Percentiles rank a stretch among this genome's conserved stretches.
These are phyloP conservation scores for Cryptoblepharus egeriae DNA, from an alignment of 2,797 vertebrate genomes.

Conservation along the genomic window DNA sequence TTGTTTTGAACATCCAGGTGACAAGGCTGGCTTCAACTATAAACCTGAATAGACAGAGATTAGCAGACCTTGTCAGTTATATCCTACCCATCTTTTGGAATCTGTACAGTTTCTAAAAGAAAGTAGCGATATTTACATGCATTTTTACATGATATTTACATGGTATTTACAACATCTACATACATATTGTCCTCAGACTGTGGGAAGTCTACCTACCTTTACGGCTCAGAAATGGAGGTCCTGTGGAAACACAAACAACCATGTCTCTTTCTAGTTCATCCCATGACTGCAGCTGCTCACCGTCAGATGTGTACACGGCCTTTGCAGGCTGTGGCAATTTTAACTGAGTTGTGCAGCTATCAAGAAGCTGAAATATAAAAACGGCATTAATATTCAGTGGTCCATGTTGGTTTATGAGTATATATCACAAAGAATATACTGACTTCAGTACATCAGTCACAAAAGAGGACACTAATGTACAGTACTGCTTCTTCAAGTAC, in stretches of 20 bases:
- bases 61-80: not conserved
- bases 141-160: too few relatives aligned
- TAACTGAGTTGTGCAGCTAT: constrained; percentile 47
- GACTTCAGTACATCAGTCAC: not conserved
- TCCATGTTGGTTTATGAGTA: not conserved
- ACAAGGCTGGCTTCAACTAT: not conserved
- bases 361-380: constrained; percentile 59
- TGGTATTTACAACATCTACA: too few relatives aligned
- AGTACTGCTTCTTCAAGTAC: too few relatives aligned
- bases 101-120: not conserved
- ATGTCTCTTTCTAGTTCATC: constrained; percentile 52
- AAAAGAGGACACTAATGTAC: not conserved
- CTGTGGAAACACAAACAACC: constrained; percentile 63
- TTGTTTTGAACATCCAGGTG: not conserved
- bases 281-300: constrained; percentile 48
- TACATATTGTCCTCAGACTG: constrained; percentile 12
- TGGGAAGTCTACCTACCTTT: constrained; percentile 59
- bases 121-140: not conserved
- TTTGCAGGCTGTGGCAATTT: constrained; percentile 55
- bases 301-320: constrained; percentile 12
- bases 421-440: not conserved
- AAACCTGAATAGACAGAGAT: not conserved
- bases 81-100: not conserved
- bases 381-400: constrained; percentile 1
- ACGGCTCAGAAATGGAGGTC: constrained; percentile 54